phyloP scores from a whole-genome alignment of 2,888 invertebrate species.

The Rotaria sp. region DNA sequence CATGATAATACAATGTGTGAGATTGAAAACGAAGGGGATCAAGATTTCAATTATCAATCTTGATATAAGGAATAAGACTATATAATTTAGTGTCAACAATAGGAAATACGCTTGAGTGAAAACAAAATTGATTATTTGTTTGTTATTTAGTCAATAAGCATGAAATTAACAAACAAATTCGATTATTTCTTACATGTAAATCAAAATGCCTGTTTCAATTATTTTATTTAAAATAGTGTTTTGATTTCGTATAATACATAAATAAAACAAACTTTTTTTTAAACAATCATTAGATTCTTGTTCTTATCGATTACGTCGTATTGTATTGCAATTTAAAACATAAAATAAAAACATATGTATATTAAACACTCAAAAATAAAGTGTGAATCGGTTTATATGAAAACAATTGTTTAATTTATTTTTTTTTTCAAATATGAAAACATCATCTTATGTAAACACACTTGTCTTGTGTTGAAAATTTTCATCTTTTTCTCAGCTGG shows the following conservation, averaged over 20 bases:
- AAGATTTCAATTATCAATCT: constrained; percentile 10
- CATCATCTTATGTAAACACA: not conserved
- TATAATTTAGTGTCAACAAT: constrained; percentile 4
- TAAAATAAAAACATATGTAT: not conserved
- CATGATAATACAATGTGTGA: not conserved
- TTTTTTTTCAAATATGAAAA: not conserved
- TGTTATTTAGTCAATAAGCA: not conserved
- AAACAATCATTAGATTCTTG: no score
- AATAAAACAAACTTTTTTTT: not conserved
- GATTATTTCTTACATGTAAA: no score
- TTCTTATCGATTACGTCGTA: no score
- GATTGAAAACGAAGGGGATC: not conserved
- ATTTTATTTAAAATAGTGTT: not conserved
- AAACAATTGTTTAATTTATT: constrained; percentile 15
- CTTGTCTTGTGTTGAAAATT: not conserved
- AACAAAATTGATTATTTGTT: not conserved
- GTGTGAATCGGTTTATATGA: not conserved
- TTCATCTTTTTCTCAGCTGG: not conserved
- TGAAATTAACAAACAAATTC: no score
- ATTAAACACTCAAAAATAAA: no score
- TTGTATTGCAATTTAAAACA: not conserved
- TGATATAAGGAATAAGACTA: not conserved
- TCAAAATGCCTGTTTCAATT: no score
- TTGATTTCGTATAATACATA: not conserved
- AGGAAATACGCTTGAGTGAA: not conserved